Conservation (phyloP, 2,797 vertebrate genomes). For the Heterohyrax brucei region DNA sequence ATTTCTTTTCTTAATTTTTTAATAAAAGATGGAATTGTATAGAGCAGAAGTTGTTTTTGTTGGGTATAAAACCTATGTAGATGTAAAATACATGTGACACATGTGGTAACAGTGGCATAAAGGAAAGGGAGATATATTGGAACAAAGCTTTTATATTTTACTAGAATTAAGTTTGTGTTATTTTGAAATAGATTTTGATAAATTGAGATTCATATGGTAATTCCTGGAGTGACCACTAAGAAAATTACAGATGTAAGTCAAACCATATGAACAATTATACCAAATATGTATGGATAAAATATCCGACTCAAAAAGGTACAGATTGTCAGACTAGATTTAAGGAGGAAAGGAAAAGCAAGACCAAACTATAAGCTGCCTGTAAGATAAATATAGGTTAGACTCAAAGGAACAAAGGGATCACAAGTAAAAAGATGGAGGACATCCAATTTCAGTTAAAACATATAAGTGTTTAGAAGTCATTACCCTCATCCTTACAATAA, state of each 20-base stretch:
- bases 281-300: slow-evolving; percentile 15
- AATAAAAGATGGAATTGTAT: slow-evolving; percentile 28
- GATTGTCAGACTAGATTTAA: background rate
- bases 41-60: background rate
- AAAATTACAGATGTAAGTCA: slow-evolving; percentile 18
- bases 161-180: slow-evolving; percentile 55
- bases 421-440: background rate
- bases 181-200: slow-evolving; percentile 12
- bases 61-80: background rate
- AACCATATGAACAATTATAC: slow-evolving; percentile 5
- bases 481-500: background rate
- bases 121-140: background rate
- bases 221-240: background rate
- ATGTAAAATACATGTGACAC: background rate
- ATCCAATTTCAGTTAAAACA: background rate
- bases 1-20: background rate
- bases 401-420: background rate
- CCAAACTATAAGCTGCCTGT: background rate
- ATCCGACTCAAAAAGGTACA: background rate
- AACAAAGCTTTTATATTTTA: background rate
- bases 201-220: background rate
- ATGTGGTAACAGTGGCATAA: background rate
- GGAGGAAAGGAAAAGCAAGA: slow-evolving; percentile 33
- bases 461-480: background rate
- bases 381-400: background rate